Evolutionary conservation across 2,113 vertebrate species (phyloP).

Genomic region (Motacilla alba): DNA sequence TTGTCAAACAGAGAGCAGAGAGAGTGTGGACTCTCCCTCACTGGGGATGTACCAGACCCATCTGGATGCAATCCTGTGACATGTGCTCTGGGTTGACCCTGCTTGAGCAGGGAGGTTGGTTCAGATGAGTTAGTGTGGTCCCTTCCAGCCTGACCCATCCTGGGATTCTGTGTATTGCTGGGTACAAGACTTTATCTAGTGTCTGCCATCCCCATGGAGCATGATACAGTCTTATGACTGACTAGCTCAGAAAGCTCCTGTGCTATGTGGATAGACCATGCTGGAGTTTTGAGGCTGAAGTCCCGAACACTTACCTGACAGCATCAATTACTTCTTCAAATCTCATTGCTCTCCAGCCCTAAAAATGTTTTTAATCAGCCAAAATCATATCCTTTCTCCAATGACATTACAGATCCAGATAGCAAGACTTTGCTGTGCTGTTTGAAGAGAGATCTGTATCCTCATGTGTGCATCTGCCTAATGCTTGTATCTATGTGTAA

Average conservation of each 20-base stretch:
- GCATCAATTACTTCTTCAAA: conserved; percentile 36
- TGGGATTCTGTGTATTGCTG: background rate
- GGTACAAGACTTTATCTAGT: background rate
- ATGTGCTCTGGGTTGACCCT: background rate
- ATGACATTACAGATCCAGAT: background rate
- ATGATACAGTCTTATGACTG: background rate
- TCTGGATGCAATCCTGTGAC: background rate
- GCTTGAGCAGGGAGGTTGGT: background rate
- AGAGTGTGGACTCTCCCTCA: background rate
- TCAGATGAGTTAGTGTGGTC: no score
- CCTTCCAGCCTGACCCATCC: background rate
- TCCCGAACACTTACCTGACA: background rate
- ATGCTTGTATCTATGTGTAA: conserved; percentile 33
- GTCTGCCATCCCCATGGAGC: background rate
- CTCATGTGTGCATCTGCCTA: background rate
- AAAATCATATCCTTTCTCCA: background rate
- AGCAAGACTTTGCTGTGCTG: background rate
- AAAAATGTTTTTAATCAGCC: background rate
- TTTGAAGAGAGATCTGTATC: conserved; percentile 33
- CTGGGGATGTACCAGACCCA: background rate
- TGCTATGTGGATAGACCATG: background rate
- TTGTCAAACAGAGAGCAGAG: background rate
- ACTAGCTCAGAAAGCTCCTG: background rate
- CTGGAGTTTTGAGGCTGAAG: background rate
- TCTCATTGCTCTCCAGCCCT: background rate